Conservation (phyloP, 2,797 vertebrate species). For the Mallotus villosus region DNA sequence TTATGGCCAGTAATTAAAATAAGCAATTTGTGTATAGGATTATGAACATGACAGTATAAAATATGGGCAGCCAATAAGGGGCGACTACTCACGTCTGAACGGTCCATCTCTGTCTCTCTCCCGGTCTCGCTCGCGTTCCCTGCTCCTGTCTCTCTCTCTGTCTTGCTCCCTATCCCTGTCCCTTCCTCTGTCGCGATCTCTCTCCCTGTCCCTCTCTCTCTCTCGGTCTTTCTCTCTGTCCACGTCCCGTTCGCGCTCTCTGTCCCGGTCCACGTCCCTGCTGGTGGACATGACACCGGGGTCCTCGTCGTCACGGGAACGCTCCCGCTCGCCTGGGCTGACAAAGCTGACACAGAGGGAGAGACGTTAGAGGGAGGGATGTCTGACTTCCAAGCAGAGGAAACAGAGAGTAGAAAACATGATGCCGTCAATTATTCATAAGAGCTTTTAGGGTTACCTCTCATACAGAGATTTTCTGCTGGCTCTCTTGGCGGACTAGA, state of each 20-base stretch:
- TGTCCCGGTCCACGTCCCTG: slow-evolving; percentile 54
- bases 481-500: slow-evolving; percentile 79
- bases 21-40: neutral
- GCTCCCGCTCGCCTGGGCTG: slow-evolving; percentile 76
- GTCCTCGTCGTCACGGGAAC: slow-evolving; percentile 73
- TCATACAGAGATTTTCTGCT: slow-evolving; percentile 89
- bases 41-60: neutral
- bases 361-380: slow-evolving; percentile 4
- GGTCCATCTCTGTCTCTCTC: slow-evolving; percentile 65
- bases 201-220: slow-evolving; percentile 45
- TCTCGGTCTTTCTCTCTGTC: slow-evolving; percentile 58
- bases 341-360: slow-evolving; percentile 77
- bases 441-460: slow-evolving; percentile 72
- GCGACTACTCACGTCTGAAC: slow-evolving; percentile 71
- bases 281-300: slow-evolving; percentile 31
- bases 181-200: slow-evolving; percentile 42
- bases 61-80: neutral
- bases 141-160: slow-evolving; percentile 49
- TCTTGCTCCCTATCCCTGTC: slow-evolving; percentile 47
- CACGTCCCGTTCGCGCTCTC: slow-evolving; percentile 52
- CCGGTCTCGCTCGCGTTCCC: slow-evolving; percentile 26
- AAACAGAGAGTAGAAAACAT: neutral
- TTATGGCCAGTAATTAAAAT: neutral
- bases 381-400: neutral
- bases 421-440: neutral